Evolutionary conservation across 1,140 invertebrate genomes (phyloP).

Genomic region (Aphis craccivora): DNA sequence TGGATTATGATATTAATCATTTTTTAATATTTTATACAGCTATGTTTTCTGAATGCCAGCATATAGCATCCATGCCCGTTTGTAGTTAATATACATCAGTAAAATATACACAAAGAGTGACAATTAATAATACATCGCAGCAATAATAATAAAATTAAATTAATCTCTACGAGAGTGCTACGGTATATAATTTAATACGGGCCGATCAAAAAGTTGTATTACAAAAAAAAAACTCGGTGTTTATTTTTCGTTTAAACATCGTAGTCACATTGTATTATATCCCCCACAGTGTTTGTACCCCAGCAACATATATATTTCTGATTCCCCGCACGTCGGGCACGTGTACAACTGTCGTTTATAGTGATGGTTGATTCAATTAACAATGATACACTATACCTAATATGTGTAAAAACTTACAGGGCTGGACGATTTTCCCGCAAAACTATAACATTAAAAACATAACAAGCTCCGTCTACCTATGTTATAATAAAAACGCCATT

Average conservation of each 20-base stretch:
- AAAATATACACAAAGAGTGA: neutral
- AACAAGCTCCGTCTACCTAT: neutral
- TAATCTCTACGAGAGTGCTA: neutral
- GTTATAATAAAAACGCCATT: neutral
- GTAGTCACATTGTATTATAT: neutral
- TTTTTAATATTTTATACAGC: neutral
- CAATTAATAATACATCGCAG: neutral
- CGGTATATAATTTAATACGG: neutral
- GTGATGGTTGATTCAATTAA: neutral
- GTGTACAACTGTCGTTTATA: neutral
- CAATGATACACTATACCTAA: neutral
- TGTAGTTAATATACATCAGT: neutral
- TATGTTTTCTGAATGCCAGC: neutral
- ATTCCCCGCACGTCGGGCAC: neutral
- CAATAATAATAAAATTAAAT: neutral
- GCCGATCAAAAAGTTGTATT: neutral
- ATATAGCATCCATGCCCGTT: neutral
- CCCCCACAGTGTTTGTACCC: neutral
- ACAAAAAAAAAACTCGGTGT: neutral
- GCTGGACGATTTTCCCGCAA: neutral
- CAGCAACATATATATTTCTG: neutral
- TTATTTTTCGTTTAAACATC: neutral
- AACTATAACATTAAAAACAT: neutral
- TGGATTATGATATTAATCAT: neutral
- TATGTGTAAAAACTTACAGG: neutral